A percentile compares a stretch with the other conserved stretches of the same genome.
Conservation (phyloP, 2,797 vertebrate genomes). For the Tolypeutes matacus region DNA sequence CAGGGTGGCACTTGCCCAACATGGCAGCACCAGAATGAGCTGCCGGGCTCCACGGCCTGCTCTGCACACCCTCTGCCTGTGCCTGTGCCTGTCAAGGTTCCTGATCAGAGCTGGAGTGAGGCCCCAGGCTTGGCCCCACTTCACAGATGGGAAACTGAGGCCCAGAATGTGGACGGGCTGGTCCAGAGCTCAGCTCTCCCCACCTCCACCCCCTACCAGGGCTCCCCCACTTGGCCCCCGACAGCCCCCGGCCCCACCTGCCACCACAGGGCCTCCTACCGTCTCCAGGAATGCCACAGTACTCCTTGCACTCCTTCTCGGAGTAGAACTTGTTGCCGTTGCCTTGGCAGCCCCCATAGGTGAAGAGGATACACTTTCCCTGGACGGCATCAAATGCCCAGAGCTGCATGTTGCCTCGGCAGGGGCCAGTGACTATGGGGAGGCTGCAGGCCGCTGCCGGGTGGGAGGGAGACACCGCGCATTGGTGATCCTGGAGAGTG, state of each 20-base stretch:
- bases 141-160: background rate
- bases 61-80: background rate
- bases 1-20: background rate
- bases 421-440: slow-evolving; percentile 89
- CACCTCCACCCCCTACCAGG: no score
- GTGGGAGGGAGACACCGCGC: background rate
- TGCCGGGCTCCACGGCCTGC: background rate
- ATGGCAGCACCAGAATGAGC: background rate
- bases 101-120: background rate
- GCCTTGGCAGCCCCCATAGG: slow-evolving; percentile 90
- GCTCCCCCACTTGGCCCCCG: background rate
- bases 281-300: slow-evolving; percentile 90
- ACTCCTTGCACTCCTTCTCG: slow-evolving; percentile 96
- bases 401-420: slow-evolving; percentile 78
- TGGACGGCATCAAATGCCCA: slow-evolving; percentile 92
- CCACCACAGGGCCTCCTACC: slow-evolving; percentile 86
- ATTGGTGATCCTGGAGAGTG: background rate
- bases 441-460: slow-evolving; percentile 93
- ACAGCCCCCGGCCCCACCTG: background rate
- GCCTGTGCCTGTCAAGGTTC: background rate
- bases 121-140: background rate
- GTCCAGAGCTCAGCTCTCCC: background rate
- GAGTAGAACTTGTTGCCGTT: slow-evolving; percentile 97
- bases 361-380: slow-evolving; percentile 92
- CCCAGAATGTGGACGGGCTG: background rate